Evolutionary conservation across 2,113 vertebrate species (phyloP).

Genomic region (Uropsilus gracilis): DNA sequence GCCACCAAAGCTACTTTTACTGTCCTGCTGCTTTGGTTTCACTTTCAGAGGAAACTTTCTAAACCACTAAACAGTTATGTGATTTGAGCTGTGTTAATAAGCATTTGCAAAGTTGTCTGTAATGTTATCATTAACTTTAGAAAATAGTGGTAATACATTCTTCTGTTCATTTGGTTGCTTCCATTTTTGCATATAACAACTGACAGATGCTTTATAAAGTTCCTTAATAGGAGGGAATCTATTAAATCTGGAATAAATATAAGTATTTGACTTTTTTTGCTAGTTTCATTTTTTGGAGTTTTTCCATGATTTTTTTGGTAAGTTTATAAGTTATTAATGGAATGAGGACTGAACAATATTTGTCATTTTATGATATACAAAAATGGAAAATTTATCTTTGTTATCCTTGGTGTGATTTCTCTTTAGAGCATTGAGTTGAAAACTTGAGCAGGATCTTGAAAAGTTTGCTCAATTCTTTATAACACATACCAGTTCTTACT

Average conservation of each 20-base stretch:
- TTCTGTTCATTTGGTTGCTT: not conserved
- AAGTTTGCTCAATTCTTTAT: not conserved
- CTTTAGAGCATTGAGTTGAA: not conserved
- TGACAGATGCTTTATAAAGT: not conserved
- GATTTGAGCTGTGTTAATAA: not conserved
- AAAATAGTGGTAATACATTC: not conserved
- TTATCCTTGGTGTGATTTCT: not conserved
- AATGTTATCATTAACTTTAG: not conserved
- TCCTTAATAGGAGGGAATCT: not conserved
- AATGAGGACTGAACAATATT: not conserved
- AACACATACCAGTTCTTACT: not conserved
- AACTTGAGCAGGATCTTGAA: not conserved
- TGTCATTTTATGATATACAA: slow-evolving; percentile 15
- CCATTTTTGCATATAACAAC: not conserved
- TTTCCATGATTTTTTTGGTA: not conserved
- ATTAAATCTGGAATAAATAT: not conserved
- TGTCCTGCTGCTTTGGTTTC: not conserved
- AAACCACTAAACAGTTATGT: not conserved
- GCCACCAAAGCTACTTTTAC: too few species aligned
- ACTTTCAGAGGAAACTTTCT: not conserved
- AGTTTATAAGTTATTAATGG: not conserved
- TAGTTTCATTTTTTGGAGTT: not conserved
- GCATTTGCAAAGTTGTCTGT: not conserved
- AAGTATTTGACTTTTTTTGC: not conserved
- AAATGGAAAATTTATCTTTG: not conserved